A percentile compares a stretch with the other conserved stretches of the same genome.
Conservation (phyloP, 2,113 vertebrate species). For the Anoura caudifer region DNA sequence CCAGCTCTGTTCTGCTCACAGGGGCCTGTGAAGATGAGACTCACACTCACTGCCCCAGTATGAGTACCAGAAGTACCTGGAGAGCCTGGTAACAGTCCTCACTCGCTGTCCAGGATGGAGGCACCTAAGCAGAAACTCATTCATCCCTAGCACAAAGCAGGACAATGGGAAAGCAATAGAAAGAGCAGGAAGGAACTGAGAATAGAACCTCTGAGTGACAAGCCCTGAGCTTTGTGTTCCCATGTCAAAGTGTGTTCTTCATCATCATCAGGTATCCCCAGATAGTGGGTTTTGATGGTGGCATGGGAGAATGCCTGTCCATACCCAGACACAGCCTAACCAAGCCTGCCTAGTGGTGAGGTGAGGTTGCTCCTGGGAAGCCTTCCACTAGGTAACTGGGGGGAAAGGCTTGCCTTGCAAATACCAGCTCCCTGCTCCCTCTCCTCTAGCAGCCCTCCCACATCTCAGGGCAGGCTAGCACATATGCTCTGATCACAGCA, state of each 20-base stretch:
- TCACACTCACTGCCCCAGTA: neutral
- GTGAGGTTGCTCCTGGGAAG: neutral
- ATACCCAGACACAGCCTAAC: neutral
- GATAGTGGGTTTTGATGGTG: neutral
- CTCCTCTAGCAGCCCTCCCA: neutral
- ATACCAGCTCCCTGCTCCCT: neutral
- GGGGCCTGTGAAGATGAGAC: too few species aligned
- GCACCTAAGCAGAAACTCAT: neutral
- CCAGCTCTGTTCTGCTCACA: neutral
- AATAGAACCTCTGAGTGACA: neutral
- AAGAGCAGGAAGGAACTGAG: neutral
- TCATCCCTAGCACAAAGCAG: neutral
- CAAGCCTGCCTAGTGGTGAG: neutral
- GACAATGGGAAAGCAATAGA: neutral
- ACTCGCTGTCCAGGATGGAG: neutral
- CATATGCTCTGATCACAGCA: neutral
- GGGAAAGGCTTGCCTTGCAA: neutral
- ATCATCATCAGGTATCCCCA: neutral
- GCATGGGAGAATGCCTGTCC: neutral
- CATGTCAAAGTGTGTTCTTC: neutral
- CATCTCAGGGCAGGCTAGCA: neutral
- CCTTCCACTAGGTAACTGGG: neutral
- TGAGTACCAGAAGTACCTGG: neutral
- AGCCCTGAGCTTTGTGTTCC: neutral
- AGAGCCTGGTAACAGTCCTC: too few species aligned